Evolutionary conservation across 2,888 invertebrate genomes (phyloP), one percentile per base, ranked within the genome.

Genomic region (Vanessa cardui): DNA sequence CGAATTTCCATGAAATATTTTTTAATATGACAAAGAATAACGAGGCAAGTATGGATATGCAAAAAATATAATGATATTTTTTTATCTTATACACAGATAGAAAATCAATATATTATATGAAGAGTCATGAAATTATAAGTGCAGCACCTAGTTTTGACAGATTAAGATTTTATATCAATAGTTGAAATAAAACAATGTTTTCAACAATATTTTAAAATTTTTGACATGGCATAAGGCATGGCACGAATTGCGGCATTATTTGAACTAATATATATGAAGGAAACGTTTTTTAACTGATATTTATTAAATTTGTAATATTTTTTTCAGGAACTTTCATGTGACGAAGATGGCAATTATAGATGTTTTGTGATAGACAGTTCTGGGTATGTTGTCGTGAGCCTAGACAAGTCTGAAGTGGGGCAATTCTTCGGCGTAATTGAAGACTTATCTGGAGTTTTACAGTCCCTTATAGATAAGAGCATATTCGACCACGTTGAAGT

Each of bases 351-450:
- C 7, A 92, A 94, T 56, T 92, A 95, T 74, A 95, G 96, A 73
- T 99, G 98, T 82, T 98, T 96, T 83, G 93, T 99, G n/a, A 93
- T 99, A 52, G 99, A 99, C 83, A 97, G 96, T 83, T 97, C 98
- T 78, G 99, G 98, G 0, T 99, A 98, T 83, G 94, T 98, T 8
- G 94, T 98, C 1, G 91, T 97, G 12, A 95, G 97, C 0, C 94
- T 95, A 76, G 92, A 95, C 21, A 87, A 93, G 46, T 92, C 94
- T 49, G 93, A 96, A 61, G 96, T 96, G 0, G 98, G 98, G 0
- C 93, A 93, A 76, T 98, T 99, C 89, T 97, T 98, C 83, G 98
- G 98, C 0, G 96, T 96, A 71, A 91, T 97, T 20, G 64, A 68
- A n/a, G 9, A 61, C 16, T 95, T 97, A 75, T 95, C 96, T 15